Evolutionary conservation across 2,113 vertebrate genomes (phyloP).

Genomic region (Anas platyrhynchos): DNA sequence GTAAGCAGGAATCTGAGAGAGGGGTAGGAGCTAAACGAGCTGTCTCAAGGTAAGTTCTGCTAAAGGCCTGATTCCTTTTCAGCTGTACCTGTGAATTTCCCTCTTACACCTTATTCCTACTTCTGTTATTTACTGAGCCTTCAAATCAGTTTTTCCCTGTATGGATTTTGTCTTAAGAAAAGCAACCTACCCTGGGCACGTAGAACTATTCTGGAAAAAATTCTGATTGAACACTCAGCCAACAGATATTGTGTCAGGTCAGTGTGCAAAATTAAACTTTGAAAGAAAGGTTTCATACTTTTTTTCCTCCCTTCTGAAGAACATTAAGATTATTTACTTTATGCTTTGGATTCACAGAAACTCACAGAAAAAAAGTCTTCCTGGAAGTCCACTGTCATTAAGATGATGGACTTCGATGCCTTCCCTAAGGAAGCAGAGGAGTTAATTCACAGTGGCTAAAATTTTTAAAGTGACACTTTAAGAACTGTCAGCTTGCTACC

Average conservation of each 20-base stretch:
- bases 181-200: neutral
- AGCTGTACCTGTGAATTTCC: neutral
- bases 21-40: neutral
- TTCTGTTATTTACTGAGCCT: neutral
- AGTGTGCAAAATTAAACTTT: neutral
- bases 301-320: neutral
- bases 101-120: neutral
- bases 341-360: neutral
- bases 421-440: neutral
- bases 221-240: neutral
- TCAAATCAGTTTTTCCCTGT: neutral
- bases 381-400: neutral
- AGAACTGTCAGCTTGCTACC: neutral
- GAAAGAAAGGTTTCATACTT: neutral
- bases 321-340: too few species aligned
- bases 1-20: neutral
- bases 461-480: neutral
- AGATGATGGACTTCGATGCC: neutral
- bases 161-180: neutral
- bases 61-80: neutral
- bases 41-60: constrained; percentile 55
- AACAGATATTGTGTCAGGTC: neutral
- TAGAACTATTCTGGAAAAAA: neutral
- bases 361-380: neutral
- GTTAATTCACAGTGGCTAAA: neutral